Evolutionary conservation across 2,888 invertebrate genomes (phyloP).

Genomic region (Charanyca ferruginea): DNA sequence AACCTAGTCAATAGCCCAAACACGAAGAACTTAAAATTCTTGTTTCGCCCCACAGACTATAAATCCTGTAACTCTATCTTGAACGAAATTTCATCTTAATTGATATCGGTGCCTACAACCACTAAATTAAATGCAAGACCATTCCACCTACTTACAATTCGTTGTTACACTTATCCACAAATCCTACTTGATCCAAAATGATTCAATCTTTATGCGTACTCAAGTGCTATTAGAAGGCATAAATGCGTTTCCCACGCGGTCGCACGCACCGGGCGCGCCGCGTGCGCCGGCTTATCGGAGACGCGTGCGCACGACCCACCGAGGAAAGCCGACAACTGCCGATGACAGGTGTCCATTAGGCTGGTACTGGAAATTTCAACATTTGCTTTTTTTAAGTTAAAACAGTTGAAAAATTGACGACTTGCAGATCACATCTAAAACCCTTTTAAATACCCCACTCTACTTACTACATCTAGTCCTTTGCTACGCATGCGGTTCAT

Average conservation of each 20-base stretch:
- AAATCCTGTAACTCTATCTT: background rate
- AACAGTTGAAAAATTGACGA: background rate
- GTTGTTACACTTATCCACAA: constrained; percentile 4
- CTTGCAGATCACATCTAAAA: too few species aligned
- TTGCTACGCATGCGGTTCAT: too few species aligned
- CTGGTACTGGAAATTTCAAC: constrained; percentile 8
- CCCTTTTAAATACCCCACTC: too few species aligned
- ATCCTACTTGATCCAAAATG: constrained; percentile 25
- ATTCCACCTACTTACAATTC: background rate
- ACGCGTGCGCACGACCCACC: constrained; percentile 74
- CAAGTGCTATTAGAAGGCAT: constrained; percentile 58
- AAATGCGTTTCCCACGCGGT: constrained; percentile 71
- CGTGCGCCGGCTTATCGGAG: constrained; percentile 68
- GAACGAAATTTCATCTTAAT: background rate
- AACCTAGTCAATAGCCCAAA: too few species aligned
- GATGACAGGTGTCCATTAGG: constrained; percentile 68
- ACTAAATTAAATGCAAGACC: background rate
- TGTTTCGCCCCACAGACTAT: too few species aligned
- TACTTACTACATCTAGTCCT: too few species aligned
- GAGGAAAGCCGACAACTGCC: constrained; percentile 53
- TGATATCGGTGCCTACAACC: too few species aligned
- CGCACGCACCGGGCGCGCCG: constrained; percentile 54
- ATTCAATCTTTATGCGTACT: constrained; percentile 48
- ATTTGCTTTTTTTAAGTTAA: background rate
- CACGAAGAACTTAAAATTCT: too few species aligned